phyloP scores from a whole-genome alignment of 2,888 invertebrate genomes.

The Dryomyza anilis region DNA sequence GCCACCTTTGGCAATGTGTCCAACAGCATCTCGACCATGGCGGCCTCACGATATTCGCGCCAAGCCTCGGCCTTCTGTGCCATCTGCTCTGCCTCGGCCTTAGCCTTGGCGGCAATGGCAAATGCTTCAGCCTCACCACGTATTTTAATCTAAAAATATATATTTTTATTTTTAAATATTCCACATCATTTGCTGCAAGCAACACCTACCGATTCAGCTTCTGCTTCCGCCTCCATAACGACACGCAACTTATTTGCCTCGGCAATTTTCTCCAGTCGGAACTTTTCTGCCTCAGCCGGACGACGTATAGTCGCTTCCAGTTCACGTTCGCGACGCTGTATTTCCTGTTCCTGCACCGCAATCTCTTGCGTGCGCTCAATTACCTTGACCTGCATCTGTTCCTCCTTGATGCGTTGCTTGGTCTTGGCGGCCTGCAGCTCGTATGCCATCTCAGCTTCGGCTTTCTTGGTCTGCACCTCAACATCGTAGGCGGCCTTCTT shows the following conservation, averaged over 20 bases:
- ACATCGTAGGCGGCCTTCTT: slow-evolving; percentile 97
- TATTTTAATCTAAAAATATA: slow-evolving; percentile 65
- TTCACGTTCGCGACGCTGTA: slow-evolving; percentile 87
- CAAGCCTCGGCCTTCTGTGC: slow-evolving; percentile 96
- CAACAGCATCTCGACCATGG: slow-evolving; percentile 95
- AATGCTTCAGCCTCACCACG: slow-evolving; percentile 90
- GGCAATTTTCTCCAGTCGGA: slow-evolving; percentile 86
- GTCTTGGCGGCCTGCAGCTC: slow-evolving; percentile 95
- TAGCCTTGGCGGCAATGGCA: slow-evolving; percentile 92
- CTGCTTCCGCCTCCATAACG: slow-evolving; percentile 94
- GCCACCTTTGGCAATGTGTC: slow-evolving; percentile 95
- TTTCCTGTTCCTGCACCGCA: slow-evolving; percentile 95
- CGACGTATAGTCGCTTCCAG: slow-evolving; percentile 90
- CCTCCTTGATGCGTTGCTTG: slow-evolving; percentile 93
- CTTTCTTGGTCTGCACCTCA: slow-evolving; percentile 88
- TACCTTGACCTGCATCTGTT: slow-evolving; percentile 95
- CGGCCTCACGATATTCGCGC: slow-evolving; percentile 94
- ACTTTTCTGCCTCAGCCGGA: slow-evolving; percentile 96
- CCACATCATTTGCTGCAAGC: neutral
- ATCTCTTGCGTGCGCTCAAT: slow-evolving; percentile 93
- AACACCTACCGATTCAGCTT: slow-evolving; percentile 78
- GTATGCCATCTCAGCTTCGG: slow-evolving; percentile 92
- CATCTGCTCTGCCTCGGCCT: slow-evolving; percentile 97
- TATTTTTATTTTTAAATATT: neutral
- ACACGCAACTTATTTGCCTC: slow-evolving; percentile 88